These are phyloP conservation scores for Heliconius hermathena DNA, from an alignment of 1,140 invertebrate species.

Conservation along the genomic window DNA sequence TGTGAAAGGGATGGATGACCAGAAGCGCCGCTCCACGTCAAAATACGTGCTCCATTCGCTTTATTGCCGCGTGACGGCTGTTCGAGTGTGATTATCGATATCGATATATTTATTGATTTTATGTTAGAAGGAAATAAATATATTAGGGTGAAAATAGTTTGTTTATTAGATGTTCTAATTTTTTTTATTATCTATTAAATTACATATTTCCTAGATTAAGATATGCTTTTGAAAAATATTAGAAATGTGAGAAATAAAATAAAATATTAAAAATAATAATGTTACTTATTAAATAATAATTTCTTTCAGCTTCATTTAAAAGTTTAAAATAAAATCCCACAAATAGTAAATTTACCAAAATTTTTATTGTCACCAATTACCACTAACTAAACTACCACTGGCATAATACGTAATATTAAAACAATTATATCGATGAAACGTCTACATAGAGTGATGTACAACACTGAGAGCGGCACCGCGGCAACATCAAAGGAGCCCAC, in stretches of 20 bases:
- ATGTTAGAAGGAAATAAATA: neutral
- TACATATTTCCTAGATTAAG: too few relatives aligned
- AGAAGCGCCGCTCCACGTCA: slow-evolving; percentile 81
- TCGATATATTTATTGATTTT: slow-evolving; percentile 46
- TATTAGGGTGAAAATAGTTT: too few relatives aligned
- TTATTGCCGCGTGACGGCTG: slow-evolving; percentile 64
- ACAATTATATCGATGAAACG: slow-evolving; percentile 40
- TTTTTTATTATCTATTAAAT: too few relatives aligned
- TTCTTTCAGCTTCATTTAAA: neutral
- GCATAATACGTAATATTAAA: neutral
- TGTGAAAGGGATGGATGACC: slow-evolving; percentile 65
- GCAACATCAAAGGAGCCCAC: slow-evolving; percentile 79
- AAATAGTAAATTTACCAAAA: too few relatives aligned
- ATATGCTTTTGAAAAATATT: too few relatives aligned
- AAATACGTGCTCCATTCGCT: slow-evolving; percentile 81
- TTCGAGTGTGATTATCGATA: slow-evolving; percentile 47
- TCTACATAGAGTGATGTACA: slow-evolving; percentile 35
- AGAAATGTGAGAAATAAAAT: too few relatives aligned
- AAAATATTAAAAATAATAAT: neutral
- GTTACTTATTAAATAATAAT: neutral
- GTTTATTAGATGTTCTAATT: too few relatives aligned
- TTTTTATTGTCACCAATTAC: too few relatives aligned
- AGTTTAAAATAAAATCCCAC: too few relatives aligned
- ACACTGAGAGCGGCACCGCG: slow-evolving; percentile 65
- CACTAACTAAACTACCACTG: neutral